phyloP scores from a whole-genome alignment of 2,113 vertebrate species.

The Butorides virescens region DNA sequence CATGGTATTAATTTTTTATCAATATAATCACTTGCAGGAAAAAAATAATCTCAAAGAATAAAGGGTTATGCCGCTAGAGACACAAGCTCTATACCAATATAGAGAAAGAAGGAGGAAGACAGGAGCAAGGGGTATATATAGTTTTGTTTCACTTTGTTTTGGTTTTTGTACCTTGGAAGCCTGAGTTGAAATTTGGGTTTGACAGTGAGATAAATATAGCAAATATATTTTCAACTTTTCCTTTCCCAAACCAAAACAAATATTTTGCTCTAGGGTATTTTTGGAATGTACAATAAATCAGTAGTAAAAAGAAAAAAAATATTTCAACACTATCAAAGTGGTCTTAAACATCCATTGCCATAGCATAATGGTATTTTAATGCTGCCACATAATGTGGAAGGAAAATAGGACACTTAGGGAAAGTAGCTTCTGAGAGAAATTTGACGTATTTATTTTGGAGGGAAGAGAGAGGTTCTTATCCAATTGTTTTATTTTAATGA shows the following conservation, averaged over 20 bases:
- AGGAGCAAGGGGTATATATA: not conserved
- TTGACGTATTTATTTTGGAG: not conserved
- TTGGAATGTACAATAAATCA: conserved; percentile 41
- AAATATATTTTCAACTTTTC: conserved; percentile 45
- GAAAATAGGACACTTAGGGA: conserved; percentile 23
- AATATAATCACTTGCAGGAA: not conserved
- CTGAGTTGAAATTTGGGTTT: conserved; percentile 13
- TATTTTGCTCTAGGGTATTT: conserved; percentile 48
- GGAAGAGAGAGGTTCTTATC: not conserved
- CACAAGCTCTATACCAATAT: not conserved
- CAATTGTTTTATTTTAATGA: not conserved
- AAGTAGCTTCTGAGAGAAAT: conserved; percentile 29
- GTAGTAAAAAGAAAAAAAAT: conserved; percentile 19
- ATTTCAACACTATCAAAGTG: conserved; percentile 17
- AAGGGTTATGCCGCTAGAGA: not conserved
- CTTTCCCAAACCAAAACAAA: conserved; percentile 33
- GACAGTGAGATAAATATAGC: conserved; percentile 51
- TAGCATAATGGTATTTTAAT: conserved; percentile 19
- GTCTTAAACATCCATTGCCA: conserved; percentile 35
- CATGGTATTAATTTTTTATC: not conserved
- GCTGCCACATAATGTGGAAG: not conserved
- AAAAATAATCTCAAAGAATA: not conserved
- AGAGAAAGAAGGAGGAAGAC: not conserved
- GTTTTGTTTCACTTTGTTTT: not conserved
- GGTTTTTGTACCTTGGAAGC: not conserved